Conservation (phyloP, 2,797 vertebrate genomes). For the Hafferia zeledoni region DNA sequence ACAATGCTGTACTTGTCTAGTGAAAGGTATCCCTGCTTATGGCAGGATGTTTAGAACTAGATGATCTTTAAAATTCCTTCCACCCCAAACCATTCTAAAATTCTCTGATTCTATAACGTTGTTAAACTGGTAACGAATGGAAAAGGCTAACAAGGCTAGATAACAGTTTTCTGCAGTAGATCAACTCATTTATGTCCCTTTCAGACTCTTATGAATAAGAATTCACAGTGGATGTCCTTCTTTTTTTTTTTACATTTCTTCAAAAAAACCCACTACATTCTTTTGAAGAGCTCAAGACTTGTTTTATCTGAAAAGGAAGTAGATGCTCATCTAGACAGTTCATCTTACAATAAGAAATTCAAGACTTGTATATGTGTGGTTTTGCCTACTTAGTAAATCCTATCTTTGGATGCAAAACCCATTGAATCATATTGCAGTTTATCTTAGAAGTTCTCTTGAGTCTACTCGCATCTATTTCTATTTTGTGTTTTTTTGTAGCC, state of each 20-base stretch:
- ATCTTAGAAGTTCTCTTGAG: not conserved
- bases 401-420: not conserved
- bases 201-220: not conserved
- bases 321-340: not conserved
- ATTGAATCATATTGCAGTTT: not conserved
- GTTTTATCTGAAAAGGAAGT: not conserved
- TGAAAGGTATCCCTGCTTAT: not conserved
- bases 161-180: not conserved
- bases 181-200: not conserved
- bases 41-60: rapidly evolving
- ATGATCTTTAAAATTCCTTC: not conserved
- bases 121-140: not conserved
- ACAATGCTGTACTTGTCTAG: not conserved
- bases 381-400: not conserved
- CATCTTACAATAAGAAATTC: not conserved
- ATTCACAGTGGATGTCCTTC: not conserved
- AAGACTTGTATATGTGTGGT: not conserved
- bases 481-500: not conserved
- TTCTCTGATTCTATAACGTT: not conserved
- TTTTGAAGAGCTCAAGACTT: not conserved
- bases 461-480: not conserved
- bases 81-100: not conserved
- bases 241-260: not conserved
- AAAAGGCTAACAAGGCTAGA: not conserved
- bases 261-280: not conserved